A percentile compares a stretch with the other conserved stretches of the same genome.
These are phyloP conservation scores for Drosophila planitibia DNA, from an alignment of 2,888 invertebrate species.

Conservation along the genomic window DNA sequence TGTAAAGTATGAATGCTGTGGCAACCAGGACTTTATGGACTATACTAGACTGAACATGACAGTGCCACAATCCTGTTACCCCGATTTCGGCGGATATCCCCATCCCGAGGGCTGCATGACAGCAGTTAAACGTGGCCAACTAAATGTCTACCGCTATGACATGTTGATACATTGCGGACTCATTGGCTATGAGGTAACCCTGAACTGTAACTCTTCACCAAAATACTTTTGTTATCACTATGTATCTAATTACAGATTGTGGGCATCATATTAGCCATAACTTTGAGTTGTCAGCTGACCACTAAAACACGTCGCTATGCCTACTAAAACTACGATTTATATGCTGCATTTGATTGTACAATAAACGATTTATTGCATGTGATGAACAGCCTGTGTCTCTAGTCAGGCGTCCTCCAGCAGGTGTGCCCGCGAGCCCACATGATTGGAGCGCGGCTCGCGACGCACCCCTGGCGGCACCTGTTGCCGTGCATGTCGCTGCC, in stretches of 20 bases:
- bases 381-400: neutral
- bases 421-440: conserved; percentile 68
- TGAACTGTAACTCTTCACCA: neutral
- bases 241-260: conserved; percentile 56
- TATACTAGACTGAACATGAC: conserved; percentile 60
- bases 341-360: conserved; percentile 45
- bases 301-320: conserved; percentile 73
- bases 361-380: conserved; percentile 42
- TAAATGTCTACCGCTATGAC: conserved; percentile 70
- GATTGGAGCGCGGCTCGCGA: conserved; percentile 67
- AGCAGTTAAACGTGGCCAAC: conserved; percentile 63
- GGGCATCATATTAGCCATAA: conserved; percentile 69
- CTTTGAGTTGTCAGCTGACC: conserved; percentile 74
- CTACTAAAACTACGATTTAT: conserved; percentile 60
- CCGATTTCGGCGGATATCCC: conserved; percentile 50
- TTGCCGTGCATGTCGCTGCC: conserved; percentile 39
- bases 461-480: conserved; percentile 65
- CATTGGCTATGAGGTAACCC: conserved; percentile 74
- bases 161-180: conserved; percentile 72
- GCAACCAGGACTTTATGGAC: conserved; percentile 66
- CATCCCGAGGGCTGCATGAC: conserved; percentile 72
- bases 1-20: conserved; percentile 78
- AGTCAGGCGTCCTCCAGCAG: conserved; percentile 61
- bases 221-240: neutral
- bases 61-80: conserved; percentile 71